Evolutionary conservation across 2,797 vertebrate species (phyloP), one percentile per base, ranked within the genome.

Genomic region (Ceyx erithaca): DNA sequence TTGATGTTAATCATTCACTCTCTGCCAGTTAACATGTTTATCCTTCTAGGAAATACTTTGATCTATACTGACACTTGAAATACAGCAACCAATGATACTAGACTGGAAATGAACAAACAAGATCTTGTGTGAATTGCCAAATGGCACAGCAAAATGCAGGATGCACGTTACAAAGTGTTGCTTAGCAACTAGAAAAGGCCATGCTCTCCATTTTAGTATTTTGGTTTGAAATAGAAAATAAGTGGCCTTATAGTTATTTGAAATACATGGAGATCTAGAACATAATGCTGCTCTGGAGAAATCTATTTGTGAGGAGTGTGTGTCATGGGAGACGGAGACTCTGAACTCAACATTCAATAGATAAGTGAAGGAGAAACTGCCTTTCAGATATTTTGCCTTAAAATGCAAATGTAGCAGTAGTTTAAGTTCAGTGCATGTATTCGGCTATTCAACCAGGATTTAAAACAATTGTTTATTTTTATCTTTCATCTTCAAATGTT

Each of bases 31-130:
- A 96, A 90, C 95, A 94, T 89, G 93, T 96, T 96, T 96, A 95
- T 95, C 93, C 94, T 96, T 96, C 96, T 96, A 96, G 95, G 94
- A 96, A 96, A 96, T 87, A 96, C 95, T 96, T 96, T 96, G 96
- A 96, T 96, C 93, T 96, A 80, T 66, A 90, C 87, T 96, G 95
- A 94, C 95, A 95, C 94, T 96, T 93, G 90, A 95, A 96, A 96
- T 96, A 94, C 66, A 95, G 96, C 92, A 96, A 94, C 95, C 94
- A 64, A 55, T 72, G 91, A 93, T 95, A 92, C 91, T 90, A 95
- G 96, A 94, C 95, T 96, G 94, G 86, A 96, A 96, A 96, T 94
- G 96, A 96, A 94, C 95, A 96, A 96, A 94, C 92, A 93, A 92
- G 87, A 87, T 90, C 86, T 82, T 95, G 82, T 85, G 69, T 68